Evolutionary conservation across 2,797 vertebrate species (phyloP).

Genomic region (Pseudomugil gertrudae): DNA sequence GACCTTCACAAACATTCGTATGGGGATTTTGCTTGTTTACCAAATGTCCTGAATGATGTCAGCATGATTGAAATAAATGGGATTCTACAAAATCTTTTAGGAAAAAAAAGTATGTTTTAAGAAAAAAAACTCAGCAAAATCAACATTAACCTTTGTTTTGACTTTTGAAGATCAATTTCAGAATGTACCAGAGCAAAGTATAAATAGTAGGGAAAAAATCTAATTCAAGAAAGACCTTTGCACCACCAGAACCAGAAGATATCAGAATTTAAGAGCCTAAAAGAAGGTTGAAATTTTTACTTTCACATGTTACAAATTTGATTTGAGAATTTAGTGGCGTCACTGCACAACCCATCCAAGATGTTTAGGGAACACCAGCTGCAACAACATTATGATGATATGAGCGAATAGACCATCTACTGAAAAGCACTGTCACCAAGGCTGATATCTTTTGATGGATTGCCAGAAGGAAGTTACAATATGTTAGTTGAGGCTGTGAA

Average conservation of each 20-base stretch:
- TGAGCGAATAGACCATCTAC: conserved; percentile 43
- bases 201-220: too few species aligned
- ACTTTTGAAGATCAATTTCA: too few species aligned
- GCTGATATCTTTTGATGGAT: conserved; percentile 55
- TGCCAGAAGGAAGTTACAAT: conserved; percentile 42
- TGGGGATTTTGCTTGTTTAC: not conserved
- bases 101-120: too few species aligned
- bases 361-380: conserved; percentile 29
- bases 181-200: too few species aligned
- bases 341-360: conserved; percentile 27
- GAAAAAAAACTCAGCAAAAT: too few species aligned
- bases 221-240: not conserved
- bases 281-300: not conserved
- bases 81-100: too few species aligned
- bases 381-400: conserved; percentile 25
- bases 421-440: conserved; percentile 44
- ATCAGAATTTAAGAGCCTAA: conserved; percentile 11
- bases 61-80: not conserved
- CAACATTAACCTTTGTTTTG: not conserved
- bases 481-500: conserved; percentile 47
- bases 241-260: not conserved
- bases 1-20: not conserved
- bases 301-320: not conserved
- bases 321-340: conserved; percentile 9
- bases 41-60: not conserved